phyloP scores from a whole-genome alignment of 2,797 vertebrate species.

The Galago senegalensis region DNA sequence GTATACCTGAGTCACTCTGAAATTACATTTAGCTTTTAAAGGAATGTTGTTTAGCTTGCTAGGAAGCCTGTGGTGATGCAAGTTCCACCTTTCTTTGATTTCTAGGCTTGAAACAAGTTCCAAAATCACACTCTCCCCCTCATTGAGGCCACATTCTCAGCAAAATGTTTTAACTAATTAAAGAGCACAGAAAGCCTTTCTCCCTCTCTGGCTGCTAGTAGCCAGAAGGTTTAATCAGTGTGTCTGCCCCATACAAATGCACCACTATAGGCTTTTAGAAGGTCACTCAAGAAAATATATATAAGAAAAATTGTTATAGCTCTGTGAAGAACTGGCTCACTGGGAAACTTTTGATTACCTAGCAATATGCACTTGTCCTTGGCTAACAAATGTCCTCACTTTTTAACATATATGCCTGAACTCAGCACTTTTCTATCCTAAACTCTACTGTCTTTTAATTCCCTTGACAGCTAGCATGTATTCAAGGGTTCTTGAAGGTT shows the following conservation, averaged over 20 bases:
- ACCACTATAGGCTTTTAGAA: constrained; percentile 37
- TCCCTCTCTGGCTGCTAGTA: background rate
- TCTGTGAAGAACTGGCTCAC: constrained; percentile 46
- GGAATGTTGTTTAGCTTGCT: background rate
- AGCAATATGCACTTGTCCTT: constrained; percentile 59
- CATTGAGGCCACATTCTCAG: background rate
- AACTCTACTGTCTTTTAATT: constrained; percentile 61
- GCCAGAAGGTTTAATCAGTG: constrained; percentile 46
- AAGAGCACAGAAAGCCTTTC: constrained; percentile 1
- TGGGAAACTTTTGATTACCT: constrained; percentile 21
- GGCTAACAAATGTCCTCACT: constrained; percentile 39
- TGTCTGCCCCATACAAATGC: background rate
- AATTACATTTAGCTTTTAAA: constrained; percentile 59
- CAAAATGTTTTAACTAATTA: constrained; percentile 5
- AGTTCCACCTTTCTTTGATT: background rate
- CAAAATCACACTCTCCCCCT: constrained; percentile 44
- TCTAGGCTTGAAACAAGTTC: constrained; percentile 27
- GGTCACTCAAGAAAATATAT: background rate
- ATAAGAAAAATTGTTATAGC: constrained; percentile 20
- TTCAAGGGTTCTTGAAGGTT: background rate
- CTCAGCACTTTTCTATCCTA: constrained; percentile 69
- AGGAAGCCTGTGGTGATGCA: background rate
- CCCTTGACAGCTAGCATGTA: constrained; percentile 25
- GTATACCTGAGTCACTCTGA: background rate
- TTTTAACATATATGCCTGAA: constrained; percentile 50